Base-by-base conservation (phyloP, 2,113 vertebrate species). In the Thinocorus orbignyianus region DNA sequence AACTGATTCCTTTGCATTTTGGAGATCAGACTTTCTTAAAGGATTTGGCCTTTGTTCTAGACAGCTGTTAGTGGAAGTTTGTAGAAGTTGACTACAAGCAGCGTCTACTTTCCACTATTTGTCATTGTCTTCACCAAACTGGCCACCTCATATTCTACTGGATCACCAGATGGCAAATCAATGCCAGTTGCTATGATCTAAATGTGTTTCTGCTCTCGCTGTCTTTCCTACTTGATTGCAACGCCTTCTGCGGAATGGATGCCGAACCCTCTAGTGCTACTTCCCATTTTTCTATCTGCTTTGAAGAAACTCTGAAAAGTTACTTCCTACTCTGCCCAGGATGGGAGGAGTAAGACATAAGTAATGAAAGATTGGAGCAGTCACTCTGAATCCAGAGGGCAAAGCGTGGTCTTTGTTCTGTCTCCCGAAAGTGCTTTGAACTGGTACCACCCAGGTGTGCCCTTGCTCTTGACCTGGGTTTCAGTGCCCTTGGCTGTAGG, bases 1-100 rank as follows among this genome's bases (percentile, higher is more conserved):
- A 81, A 92, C 90, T 88, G 90, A 94, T 94, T 60, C 86, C 41
- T 79, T 65, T 94, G 83, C 96, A 82, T 94, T 93, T 62, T 79
- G 77, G 74, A 37, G 72, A 96, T 92, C 86, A 87, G 92, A 54
- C 71, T 85, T 77, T 78, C 2, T 76, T 91, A 92, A 92, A 81
- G 88, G 88, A 91, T 96, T 92, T 91, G 37, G 23, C 70, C 65
- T 87, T 93, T 28, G 74, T 92, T 91, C 65, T 95, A 88, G 86
- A 81, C 57, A 79, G 52, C 61, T 76, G 48, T 54, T 61, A 92
- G 62, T 61, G 44, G 37, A 69, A 70, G 39, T 92, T 83, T 31
- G 17, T 60, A 74, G 61, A 87, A 41, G 11, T 9, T 81, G 35
- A 37, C 52, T 86, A 44, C 28, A 88, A 69, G 54, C 11, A 8